Base-by-base conservation (phyloP, 2,888 invertebrate genomes). In the Lasius platythorax region DNA sequence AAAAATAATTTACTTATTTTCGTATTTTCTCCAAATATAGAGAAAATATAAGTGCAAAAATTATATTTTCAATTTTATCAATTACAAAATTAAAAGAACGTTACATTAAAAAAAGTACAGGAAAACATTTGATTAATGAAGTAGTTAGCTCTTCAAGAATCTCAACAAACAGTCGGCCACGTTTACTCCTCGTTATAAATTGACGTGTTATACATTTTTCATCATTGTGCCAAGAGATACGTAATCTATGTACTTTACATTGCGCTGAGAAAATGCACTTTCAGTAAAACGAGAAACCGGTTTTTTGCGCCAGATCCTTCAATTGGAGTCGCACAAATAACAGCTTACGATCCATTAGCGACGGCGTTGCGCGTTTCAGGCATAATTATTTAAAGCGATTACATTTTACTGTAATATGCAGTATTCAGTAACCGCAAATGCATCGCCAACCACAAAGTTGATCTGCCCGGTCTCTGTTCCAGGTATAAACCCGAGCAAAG, bases 361-460 rank as follows among this genome's bases (percentile, higher is more conserved):
- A 81, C 61, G 73, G 73, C 61, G 73, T 73, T 81, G 79, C 73
- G 23, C 73, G 37, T 63, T 81, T 81, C 79, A 81, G 61, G 2
- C 61, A 81, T 81, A 73, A 81, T 81, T 81, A 81, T 81, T 81
- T 81, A 81, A 81, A 81, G 73, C 79, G 73, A 81, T 81, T 81
- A 81, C 79, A 81, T 81, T 81, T 81, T 81, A 81, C 73, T 46
- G 61, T 81, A 81, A 81, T 81, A 81, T 81, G 79, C 61, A 81
- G 73, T 46, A 81, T 81, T 81, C 73, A 63, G 79, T 61, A 73
- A 81, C 79, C 79, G 61, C 79, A 81, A 81, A 81, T 81, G 79
- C 79, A 81, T 81, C 73, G 73, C 30, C 70, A 56, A 81, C 79
- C 79, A 73, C 73, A 63, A 81, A 81, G 79, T 81, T 81, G 73